phyloP scores from a whole-genome alignment of 1,140 invertebrate species.

The Panulirus ornatus region DNA sequence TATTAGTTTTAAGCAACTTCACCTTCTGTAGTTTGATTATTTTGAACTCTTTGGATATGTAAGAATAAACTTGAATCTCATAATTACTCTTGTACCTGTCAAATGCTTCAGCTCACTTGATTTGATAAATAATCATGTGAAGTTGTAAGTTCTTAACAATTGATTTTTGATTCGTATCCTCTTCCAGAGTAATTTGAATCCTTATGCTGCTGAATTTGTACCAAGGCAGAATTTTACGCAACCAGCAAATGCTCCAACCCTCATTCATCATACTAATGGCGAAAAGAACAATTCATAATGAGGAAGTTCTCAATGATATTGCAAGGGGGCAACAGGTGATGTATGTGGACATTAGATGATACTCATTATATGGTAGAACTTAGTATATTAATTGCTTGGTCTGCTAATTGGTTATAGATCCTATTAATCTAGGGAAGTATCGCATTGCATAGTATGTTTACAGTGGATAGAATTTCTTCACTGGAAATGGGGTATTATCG shows the following conservation, averaged over 20 bases:
- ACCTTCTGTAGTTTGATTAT: too few species aligned
- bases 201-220: constrained; percentile 58
- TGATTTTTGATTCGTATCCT: background rate
- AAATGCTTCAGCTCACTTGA: too few species aligned
- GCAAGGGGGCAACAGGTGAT: background rate
- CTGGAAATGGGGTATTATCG: too few species aligned
- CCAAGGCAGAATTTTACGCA: constrained; percentile 24
- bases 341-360: background rate
- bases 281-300: constrained; percentile 34
- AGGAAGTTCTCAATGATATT: background rate
- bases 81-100: too few species aligned
- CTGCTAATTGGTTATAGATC: background rate
- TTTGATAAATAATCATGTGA: too few species aligned
- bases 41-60: too few species aligned
- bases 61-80: too few species aligned
- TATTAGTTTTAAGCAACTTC: too few species aligned
- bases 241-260: constrained; percentile 8
- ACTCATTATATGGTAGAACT: background rate
- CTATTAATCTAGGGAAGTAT: background rate
- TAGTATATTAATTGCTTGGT: background rate
- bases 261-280: constrained; percentile 27
- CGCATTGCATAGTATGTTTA: too few species aligned
- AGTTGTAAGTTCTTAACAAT: too few species aligned
- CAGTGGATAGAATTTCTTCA: too few species aligned
- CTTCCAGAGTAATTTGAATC: constrained; percentile 55